A percentile compares a stretch with the other conserved stretches of the same genome.
phyloP scores from a whole-genome alignment of 2,797 vertebrate genomes.

The Tapirus indicus region DNA sequence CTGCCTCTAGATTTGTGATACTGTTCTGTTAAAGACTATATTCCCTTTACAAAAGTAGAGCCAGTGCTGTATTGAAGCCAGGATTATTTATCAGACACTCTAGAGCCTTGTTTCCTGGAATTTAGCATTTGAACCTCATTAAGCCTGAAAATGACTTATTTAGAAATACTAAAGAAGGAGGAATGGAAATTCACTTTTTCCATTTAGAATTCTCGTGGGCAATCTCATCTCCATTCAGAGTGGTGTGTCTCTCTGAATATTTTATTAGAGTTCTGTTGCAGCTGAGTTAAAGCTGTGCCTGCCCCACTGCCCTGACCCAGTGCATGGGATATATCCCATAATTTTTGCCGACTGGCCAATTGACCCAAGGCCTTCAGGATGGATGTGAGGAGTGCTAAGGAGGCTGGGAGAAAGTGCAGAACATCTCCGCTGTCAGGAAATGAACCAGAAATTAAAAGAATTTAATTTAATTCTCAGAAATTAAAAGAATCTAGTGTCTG shows the following conservation, averaged over 20 bases:
- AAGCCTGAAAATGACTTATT: constrained; percentile 64
- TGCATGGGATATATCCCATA: background rate
- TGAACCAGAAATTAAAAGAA: constrained; percentile 58
- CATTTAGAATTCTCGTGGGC: constrained; percentile 53
- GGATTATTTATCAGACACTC: constrained; percentile 49
- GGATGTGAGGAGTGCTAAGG: background rate
- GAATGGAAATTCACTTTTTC: constrained; percentile 69
- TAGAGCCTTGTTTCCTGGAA: constrained; percentile 58
- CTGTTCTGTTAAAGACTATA: constrained; percentile 1
- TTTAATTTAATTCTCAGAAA: too few relatives aligned
- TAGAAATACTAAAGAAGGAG: constrained; percentile 57
- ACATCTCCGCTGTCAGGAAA: constrained; percentile 29
- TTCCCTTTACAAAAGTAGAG: constrained; percentile 12
- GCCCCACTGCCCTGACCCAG: background rate
- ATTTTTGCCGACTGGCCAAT: constrained; percentile 40
- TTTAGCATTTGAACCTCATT: constrained; percentile 57
- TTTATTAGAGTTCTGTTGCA: constrained; percentile 57
- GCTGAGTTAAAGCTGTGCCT: constrained; percentile 41
- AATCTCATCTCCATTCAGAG: constrained; percentile 49
- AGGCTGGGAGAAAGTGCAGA: background rate
- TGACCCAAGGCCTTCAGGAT: background rate
- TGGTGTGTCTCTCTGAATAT: constrained; percentile 53
- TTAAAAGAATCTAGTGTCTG: constrained; percentile 45
- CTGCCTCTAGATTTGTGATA: constrained; percentile 13
- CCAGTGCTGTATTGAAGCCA: constrained; percentile 28